Conservation (phyloP, 1,140 invertebrate species). For the Polypedilum pembai region DNA sequence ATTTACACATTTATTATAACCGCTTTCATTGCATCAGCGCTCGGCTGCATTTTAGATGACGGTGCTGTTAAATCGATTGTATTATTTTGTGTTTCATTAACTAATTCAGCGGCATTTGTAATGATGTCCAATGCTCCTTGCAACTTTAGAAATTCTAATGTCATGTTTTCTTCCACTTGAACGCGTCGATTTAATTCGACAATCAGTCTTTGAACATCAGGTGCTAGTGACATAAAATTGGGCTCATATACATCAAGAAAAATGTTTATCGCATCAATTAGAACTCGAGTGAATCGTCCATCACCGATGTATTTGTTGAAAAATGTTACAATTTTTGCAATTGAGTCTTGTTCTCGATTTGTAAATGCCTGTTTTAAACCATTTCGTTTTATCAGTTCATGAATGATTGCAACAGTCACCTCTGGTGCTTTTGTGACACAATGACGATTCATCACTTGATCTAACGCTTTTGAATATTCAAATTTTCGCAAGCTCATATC, state of each 20-base stretch:
- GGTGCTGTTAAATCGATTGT: neutral
- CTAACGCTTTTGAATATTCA: constrained; percentile 72
- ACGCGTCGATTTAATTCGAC: constrained; percentile 53
- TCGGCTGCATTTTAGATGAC: neutral
- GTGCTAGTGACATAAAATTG: constrained; percentile 48
- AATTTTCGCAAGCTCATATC: constrained; percentile 72
- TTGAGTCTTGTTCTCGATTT: constrained; percentile 56
- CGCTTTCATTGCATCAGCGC: neutral
- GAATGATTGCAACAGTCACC: constrained; percentile 67
- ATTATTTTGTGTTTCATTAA: constrained; percentile 32
- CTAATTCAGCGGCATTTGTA: constrained; percentile 49
- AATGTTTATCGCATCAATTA: constrained; percentile 64
- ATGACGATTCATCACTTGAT: constrained; percentile 57
- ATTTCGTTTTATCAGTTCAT: constrained; percentile 73
- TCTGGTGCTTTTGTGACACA: constrained; percentile 61
- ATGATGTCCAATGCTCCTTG: constrained; percentile 64
- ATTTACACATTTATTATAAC: neutral
- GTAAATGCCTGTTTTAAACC: constrained; percentile 63
- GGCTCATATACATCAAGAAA: constrained; percentile 67
- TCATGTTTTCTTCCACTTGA: constrained; percentile 58
- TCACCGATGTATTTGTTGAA: constrained; percentile 68
- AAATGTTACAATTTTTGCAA: constrained; percentile 64
- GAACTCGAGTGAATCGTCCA: constrained; percentile 59
- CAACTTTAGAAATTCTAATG: constrained; percentile 51
- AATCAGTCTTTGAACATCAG: constrained; percentile 53